Percentiles rank a stretch among this genome's conserved stretches.
Evolutionary conservation across 2,888 invertebrate species (phyloP).

Genomic region (Ornithoptera alexandrae): DNA sequence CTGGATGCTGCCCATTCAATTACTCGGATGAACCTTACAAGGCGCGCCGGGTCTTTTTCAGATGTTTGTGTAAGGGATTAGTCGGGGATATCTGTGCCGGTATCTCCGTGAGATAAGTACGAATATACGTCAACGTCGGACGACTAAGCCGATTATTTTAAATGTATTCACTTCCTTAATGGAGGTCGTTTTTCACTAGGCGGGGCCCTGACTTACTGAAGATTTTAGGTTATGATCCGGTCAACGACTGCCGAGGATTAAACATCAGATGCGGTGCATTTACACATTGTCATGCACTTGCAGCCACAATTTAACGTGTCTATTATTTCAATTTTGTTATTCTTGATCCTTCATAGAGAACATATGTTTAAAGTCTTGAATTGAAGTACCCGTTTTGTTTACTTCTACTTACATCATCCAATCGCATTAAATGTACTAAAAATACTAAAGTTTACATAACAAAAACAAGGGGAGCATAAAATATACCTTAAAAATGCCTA

Average conservation of each 20-base stretch:
- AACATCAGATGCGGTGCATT: constrained; percentile 41
- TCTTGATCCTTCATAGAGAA: background rate
- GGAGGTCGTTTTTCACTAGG: constrained; percentile 77
- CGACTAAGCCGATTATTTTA: constrained; percentile 80
- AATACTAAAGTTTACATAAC: background rate
- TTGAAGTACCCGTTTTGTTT: background rate
- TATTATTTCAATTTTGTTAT: constrained; percentile 6
- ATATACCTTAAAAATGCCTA: constrained; percentile 6
- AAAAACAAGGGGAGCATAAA: background rate
- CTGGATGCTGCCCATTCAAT: constrained; percentile 72
- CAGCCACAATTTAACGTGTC: constrained; percentile 12
- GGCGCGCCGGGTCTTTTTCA: constrained; percentile 77
- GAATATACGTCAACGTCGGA: constrained; percentile 80
- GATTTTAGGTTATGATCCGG: constrained; percentile 78
- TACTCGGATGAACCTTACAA: constrained; percentile 69
- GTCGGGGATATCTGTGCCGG: constrained; percentile 76
- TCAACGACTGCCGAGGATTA: constrained; percentile 73
- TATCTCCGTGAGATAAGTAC: constrained; percentile 79
- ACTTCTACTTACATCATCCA: background rate
- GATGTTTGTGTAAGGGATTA: constrained; percentile 79
- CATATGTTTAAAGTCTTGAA: background rate
- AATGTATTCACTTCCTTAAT: constrained; percentile 81
- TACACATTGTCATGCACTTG: constrained; percentile 13
- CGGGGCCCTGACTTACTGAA: constrained; percentile 71
- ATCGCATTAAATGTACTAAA: background rate